These are phyloP conservation scores for Leptura quadrifasciata DNA, from an alignment of 2,888 invertebrate genomes.

Conservation along the genomic window DNA sequence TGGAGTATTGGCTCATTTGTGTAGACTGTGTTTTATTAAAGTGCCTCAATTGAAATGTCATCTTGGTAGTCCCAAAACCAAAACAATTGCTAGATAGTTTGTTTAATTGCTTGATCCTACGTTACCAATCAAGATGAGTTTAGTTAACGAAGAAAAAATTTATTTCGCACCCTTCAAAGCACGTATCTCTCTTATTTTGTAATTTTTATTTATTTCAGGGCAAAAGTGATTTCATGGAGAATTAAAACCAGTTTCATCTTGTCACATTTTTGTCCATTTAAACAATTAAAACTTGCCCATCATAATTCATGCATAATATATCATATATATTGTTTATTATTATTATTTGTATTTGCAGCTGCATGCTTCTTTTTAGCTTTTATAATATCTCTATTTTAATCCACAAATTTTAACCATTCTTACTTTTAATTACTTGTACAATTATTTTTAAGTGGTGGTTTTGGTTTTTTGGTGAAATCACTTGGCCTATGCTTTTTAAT, in stretches of 20 bases:
- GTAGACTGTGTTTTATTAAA: conserved; percentile 63
- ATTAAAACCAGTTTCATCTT: conserved; percentile 44
- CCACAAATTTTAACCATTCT: conserved; percentile 27
- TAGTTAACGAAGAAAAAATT: conserved; percentile 61
- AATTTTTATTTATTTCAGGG: conserved; percentile 60
- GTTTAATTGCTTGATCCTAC: conserved; percentile 68
- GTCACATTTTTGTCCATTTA: conserved; percentile 38
- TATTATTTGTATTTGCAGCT: conserved; percentile 35
- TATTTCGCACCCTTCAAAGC: conserved; percentile 69
- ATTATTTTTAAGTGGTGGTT: conserved; percentile 37
- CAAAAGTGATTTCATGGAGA: conserved; percentile 66
- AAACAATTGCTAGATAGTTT: conserved; percentile 63
- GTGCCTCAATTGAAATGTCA: conserved; percentile 64
- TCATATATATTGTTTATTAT: conserved; percentile 11
- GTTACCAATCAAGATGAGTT: conserved; percentile 67
- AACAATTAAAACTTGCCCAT: conserved; percentile 29
- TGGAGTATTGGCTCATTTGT: conserved; percentile 62
- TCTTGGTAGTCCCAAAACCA: conserved; percentile 58
- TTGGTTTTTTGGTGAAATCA: conserved; percentile 49
- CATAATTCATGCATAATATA: conserved; percentile 16
- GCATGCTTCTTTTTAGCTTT: conserved; percentile 34
- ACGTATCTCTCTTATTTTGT: conserved; percentile 68
- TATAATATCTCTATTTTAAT: conserved; percentile 28
- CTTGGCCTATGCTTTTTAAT: conserved; percentile 46
- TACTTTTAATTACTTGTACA: conserved; percentile 4